Evolutionary conservation across 2,113 vertebrate genomes (phyloP), one percentile per base, ranked within the genome.

Genomic region (Apus apus): DNA sequence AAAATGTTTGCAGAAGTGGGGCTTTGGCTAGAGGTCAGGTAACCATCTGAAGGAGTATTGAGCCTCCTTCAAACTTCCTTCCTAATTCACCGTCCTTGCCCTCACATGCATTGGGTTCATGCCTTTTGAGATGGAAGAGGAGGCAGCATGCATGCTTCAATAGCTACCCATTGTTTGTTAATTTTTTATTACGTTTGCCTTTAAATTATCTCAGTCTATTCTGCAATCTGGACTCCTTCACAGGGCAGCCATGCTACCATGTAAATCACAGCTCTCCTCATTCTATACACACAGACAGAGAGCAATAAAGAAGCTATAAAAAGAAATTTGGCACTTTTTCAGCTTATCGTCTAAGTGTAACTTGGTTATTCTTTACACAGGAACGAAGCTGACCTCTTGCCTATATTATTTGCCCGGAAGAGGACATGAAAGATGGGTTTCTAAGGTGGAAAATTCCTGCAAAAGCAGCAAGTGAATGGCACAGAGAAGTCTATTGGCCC

Each of bases 281-380:
- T 84, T 87, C 65, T 75, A 84, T 75, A 94, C 34, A 87, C 45
- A 84, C 65, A 96, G 64, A 75, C 57, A 78, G 50, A 45, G 86
- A 90, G 94, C 81, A 94, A 96, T 95, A 96, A 96, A 96, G 57
- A 89, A 93, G 88, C 88, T 90, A 95, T 95, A 96, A 95, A 96
- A 93, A 75, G 73, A 89, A 92, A 87, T 93, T 45, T 95, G 92
- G 92, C 94, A 90, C 80, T 92, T 95, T 78, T 95, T 90, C 90
- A 93, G 40, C 66, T 96, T 93, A 93, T 94, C 57, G 0, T 92
- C 70, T 58, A 54, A 76, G 76, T 30, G 70, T 90, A 75, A 88
- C 17, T 6, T 86, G 60, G 73, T 61, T 86, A 60, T n/a, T 90
- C 90, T 94, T 91, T 75, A 81, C 56, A 67, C 48, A 87, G 58